Percentiles rank a stretch among this genome's conserved stretches.
Conservation (phyloP, 1,140 invertebrate species). For the Caenorhabditis inopinata region DNA sequence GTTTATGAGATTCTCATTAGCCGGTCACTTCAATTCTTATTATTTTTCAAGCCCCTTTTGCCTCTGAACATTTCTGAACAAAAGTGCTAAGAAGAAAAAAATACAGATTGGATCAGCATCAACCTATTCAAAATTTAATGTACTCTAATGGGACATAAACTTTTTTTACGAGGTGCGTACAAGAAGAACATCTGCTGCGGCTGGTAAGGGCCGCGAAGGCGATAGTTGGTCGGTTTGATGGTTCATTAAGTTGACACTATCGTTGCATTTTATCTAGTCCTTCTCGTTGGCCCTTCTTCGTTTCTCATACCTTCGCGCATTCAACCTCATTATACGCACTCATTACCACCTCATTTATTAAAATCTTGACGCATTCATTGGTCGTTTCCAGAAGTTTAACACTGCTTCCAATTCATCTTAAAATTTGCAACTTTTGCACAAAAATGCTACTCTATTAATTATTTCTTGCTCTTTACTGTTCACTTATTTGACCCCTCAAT, state of each 20-base stretch:
- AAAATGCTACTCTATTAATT: too few relatives aligned
- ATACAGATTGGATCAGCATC: not conserved
- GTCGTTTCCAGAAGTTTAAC: not conserved
- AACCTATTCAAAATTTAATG: not conserved
- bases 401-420: not conserved
- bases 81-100: not conserved
- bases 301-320: conserved; percentile 13
- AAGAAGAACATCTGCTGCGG: conserved; percentile 1
- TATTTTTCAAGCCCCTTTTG: not conserved
- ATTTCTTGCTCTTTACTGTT: too few relatives aligned
- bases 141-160: conserved; percentile 14
- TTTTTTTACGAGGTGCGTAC: conserved; percentile 34
- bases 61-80: not conserved
- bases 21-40: not conserved
- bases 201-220: conserved; percentile 1
- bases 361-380: conserved; percentile 3
- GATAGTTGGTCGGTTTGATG: conserved; percentile 23
- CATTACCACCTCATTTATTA: conserved; percentile 28
- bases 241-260: conserved; percentile 33
- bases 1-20: not conserved
- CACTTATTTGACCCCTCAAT: too few relatives aligned
- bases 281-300: not conserved
- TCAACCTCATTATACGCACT: conserved; percentile 20
- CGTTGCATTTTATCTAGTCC: conserved; percentile 31
- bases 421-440: too few relatives aligned